Conservation (phyloP, 2,797 vertebrate genomes). For the Propithecus perrieri region DNA sequence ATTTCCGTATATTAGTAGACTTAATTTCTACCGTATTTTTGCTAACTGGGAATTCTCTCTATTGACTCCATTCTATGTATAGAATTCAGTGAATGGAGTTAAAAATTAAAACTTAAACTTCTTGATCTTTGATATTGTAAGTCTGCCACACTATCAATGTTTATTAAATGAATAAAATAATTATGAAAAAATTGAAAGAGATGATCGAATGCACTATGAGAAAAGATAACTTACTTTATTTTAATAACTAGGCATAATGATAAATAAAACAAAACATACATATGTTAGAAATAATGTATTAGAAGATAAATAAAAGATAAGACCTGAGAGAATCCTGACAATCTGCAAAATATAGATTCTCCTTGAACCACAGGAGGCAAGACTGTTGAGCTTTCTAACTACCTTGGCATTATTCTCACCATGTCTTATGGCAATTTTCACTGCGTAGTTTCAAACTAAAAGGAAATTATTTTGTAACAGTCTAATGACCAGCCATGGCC, state of each 20-base stretch:
- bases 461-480: background rate
- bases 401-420: background rate
- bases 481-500: background rate
- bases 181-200: background rate
- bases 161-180: background rate
- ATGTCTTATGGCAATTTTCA: background rate
- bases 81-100: background rate
- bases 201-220: background rate
- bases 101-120: background rate
- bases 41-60: background rate
- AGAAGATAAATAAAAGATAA: background rate
- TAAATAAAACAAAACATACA: background rate
- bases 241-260: background rate
- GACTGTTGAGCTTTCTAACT: background rate
- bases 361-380: background rate
- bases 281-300: background rate
- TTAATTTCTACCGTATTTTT: background rate
- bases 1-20: background rate
- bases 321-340: background rate
- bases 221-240: background rate
- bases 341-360: background rate
- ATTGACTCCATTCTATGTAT: background rate
- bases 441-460: background rate
- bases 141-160: background rate
- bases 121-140: background rate